phyloP scores from a whole-genome alignment of 2,888 invertebrate genomes.

The Sycophila texana region DNA sequence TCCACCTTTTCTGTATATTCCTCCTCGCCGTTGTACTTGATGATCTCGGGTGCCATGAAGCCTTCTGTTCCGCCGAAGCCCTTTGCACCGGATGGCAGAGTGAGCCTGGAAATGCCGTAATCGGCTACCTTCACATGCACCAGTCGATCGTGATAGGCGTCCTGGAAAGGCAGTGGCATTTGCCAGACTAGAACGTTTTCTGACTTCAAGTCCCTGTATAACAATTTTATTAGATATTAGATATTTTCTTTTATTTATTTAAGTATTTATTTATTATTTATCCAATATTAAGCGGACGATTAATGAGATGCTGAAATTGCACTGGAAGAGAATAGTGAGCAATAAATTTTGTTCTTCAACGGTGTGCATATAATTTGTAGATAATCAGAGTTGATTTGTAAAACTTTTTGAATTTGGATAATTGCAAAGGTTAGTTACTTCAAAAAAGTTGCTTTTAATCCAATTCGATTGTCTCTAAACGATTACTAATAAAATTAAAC shows the following conservation, averaged over 20 bases:
- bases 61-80: conserved; percentile 99
- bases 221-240: neutral
- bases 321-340: neutral
- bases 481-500: too few species aligned
- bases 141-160: conserved; percentile 78
- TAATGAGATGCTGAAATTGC: neutral
- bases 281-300: neutral
- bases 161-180: conserved; percentile 88
- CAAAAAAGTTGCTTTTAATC: too few species aligned
- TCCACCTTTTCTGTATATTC: conserved; percentile 99
- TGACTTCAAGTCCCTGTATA: conserved; percentile 94
- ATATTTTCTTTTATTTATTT: neutral
- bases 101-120: conserved; percentile 94
- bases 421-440: too few species aligned
- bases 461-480: too few species aligned
- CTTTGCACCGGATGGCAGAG: conserved; percentile 93
- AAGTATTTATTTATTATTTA: neutral
- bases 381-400: too few species aligned
- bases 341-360: too few species aligned
- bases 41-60: conserved; percentile 99
- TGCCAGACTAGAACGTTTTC: conserved; percentile 99
- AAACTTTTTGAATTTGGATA: neutral
- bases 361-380: too few species aligned
- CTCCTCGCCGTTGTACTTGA: conserved; percentile 98
- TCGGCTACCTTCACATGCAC: conserved; percentile 97